Base-by-base conservation (phyloP, 2,888 invertebrate genomes). In the Gortyna flavago region DNA sequence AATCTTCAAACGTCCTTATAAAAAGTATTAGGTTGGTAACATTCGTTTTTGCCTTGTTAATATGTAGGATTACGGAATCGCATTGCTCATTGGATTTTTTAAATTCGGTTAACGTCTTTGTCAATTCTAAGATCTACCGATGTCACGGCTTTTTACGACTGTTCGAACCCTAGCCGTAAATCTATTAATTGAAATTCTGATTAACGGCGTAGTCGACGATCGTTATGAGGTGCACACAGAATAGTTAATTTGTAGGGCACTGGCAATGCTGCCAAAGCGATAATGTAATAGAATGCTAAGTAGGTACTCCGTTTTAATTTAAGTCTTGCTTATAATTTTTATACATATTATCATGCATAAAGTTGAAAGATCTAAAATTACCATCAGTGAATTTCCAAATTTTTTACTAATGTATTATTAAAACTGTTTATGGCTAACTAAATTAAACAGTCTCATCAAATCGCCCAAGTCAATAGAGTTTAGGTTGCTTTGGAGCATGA, bases 1-100 rank as follows among this genome's bases (percentile, higher is more conserved):
- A 95, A 95, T 94, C 92, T 91, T 79, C 85, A 87, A 91, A 89
- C 85, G 89, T 90, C 87, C 81, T 87, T 85, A 90, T 79, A 91
- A 92, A 92, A 92, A 90, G 81, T 91, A 90, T 92, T 90, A 89
- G 88, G 80, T 90, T 87, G 85, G 88, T 85, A 81, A 81, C 83
- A 90, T 90, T 89, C 87, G 89, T 90, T 87, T 85, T 85, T 89
- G 88, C 84, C 89, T 90, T 86, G 89, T 91, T 87, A 88, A 86
- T 70, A 38, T 80, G 67, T 79, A 72, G 68, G 84, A 89, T 90
- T 91, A 89, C 89, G 87, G 85, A 91, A 91, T 91, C 79, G 83
- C 77, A 89, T 93, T 93, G 90, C 89, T 93, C 92, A 93, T 91
- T 86, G 85, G 83, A 85, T 87, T 89, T 88, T 89, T 87, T 85